Base-by-base conservation (phyloP, 2,113 vertebrate species). In the Vidua macroura region DNA sequence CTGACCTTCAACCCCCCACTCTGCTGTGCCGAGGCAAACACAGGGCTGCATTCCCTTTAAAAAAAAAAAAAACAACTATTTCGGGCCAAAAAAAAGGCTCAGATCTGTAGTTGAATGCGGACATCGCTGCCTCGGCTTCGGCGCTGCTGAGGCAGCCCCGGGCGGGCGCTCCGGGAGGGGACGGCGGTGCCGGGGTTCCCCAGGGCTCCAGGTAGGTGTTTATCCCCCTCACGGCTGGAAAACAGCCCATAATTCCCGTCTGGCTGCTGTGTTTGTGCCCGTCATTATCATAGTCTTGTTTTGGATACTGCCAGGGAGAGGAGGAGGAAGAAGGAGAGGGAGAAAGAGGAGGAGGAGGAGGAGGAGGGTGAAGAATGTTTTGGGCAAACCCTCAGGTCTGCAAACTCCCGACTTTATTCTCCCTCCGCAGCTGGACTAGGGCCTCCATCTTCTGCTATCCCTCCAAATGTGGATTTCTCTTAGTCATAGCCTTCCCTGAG, bases 371-470 rank as follows among this genome's bases (percentile, higher is more conserved):
- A 94, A 49, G 58, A 66, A 51, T 66, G 63, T 88, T 79, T 83
- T 33, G 46, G 37, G 20, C 22, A 35, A 73, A 33, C 24, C 69
- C 62, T 16, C 59, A 33, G 81, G 13, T 55, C 63, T n/a, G 63
- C 55, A 17, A 80, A 67, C 24, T 83, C 23, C 10, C 22, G 41
- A 70, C 64, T 80, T 62, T 5, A 79, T 55, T 24, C 77, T 46
- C 73, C 77, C 64, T 11, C 48, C 10, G 78, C 58, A 6, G 86
- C 59, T 41, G 60, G 67, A 41, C 21, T 19, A 28, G 77, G 72
- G 90, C 95, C 91, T 96, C 95, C 93, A 96, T 96, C 92, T 96
- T 95, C 91, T n/a, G 44, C 9, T 17, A 4, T 3, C 74, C 48
- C 53, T 84, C 67, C 41, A 15, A 1, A 22, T 1, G 13, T 28